Conservation (phyloP, 2,797 vertebrate species). For the Coccyzus lansbergi region DNA sequence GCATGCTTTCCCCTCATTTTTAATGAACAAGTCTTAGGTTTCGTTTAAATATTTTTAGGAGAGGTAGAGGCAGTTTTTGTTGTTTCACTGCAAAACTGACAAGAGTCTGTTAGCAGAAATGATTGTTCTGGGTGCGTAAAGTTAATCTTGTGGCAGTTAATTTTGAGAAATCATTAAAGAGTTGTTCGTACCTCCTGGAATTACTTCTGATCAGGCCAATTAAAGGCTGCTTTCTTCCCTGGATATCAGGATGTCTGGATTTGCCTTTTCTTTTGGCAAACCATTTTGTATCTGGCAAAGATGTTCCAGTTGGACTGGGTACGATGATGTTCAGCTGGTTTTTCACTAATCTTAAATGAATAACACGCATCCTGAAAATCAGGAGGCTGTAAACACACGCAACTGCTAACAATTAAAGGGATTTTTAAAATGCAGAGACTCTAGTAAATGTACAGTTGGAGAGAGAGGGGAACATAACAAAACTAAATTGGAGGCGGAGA, state of each 20-base stretch:
- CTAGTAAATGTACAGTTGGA: background rate
- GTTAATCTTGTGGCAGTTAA: background rate
- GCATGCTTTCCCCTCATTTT: background rate
- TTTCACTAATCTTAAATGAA: background rate
- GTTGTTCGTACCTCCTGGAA: background rate
- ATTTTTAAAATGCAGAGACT: background rate
- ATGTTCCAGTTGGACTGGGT: background rate
- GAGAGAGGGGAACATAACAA: slow-evolving; percentile 5
- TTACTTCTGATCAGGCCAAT: background rate
- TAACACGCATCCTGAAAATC: background rate
- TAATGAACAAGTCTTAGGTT: background rate
- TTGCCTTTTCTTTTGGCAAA: background rate
- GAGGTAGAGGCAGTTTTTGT: background rate
- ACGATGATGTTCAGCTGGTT: background rate
- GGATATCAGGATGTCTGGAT: background rate
- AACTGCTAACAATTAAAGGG: slow-evolving; percentile 43
- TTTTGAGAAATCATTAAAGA: background rate
- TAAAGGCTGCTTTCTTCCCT: background rate
- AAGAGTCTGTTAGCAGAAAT: background rate
- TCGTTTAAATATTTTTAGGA: background rate
- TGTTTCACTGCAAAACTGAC: background rate
- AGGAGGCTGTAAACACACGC: background rate
- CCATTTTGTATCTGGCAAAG: background rate
- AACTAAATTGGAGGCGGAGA: slow-evolving; percentile 27
- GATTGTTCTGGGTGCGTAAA: background rate